Evolutionary conservation across 2,888 invertebrate species (phyloP), one percentile per base, ranked within the genome.

Genomic region (Drosophila lacicola): DNA sequence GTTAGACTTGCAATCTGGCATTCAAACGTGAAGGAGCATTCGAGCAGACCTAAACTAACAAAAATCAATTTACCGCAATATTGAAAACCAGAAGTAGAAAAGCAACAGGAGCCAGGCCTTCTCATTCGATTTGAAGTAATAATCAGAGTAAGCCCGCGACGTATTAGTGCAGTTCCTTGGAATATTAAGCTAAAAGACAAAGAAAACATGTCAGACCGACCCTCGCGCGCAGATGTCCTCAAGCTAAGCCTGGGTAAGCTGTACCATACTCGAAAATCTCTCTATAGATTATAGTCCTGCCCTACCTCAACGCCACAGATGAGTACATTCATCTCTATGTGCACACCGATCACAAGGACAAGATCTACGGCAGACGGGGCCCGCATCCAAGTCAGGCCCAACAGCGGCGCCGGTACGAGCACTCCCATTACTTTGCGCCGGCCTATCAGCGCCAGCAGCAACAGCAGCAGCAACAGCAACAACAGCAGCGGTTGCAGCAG

Each of bases 201-300:
- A 29, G 10, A 33, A 34, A 11, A 13, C 21, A 66, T 66, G 66
- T 17, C 49, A n/a, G n/a, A 36, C 0, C 33, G 17, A 2, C 33
- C 47, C 0, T 2, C 54, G 13, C 42, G 33, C 3, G 5, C n/a
- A 1, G 47, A 64, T 11, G 8, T 64, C 0, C 3, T 44, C 1
- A n/a, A 64, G 2, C 17, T 64, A 2, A 66, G 21, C 3, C 37
- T 54, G 11, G 66, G 66, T 64, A n/a, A 49, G 41, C n/a, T 19
- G 1, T 45, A 2, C 11, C 4, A 36, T 4, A 2, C 6, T 11
- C 17, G 10, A 17, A 4, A 10, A 17, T 4, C 41, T 2, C 39
- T 14, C 13, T 29, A 10, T 19, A 17, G n/a, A 19, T 11, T 11
- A 9, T n/a, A 19, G 6, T 6, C 4, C 14, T 17, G 21, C 44